phyloP scores from a whole-genome alignment of 1,140 invertebrate genomes.

The Heterodera schachtii region DNA sequence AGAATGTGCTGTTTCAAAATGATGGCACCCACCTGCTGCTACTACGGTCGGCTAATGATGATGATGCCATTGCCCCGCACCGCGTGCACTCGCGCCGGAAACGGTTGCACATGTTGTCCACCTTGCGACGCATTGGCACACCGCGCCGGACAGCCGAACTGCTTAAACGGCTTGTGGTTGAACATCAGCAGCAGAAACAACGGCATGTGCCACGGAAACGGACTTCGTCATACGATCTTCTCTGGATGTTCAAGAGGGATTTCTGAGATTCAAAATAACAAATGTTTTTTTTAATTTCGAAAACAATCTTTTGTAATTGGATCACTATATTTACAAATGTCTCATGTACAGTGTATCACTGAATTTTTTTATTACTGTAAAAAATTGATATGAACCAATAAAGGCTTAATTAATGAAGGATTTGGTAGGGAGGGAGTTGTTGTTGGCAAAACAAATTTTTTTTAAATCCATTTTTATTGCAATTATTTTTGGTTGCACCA shows the following conservation, averaged over 20 bases:
- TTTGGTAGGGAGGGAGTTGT: too few relatives aligned
- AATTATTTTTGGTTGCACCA: too few relatives aligned
- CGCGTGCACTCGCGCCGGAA: constrained; percentile 15
- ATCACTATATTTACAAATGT: neutral
- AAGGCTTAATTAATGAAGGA: too few relatives aligned
- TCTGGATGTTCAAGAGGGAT: neutral
- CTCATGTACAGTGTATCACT: neutral
- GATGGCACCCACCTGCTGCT: neutral
- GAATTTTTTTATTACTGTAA: neutral
- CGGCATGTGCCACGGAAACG: neutral
- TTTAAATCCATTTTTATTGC: too few relatives aligned
- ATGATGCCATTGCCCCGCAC: neutral
- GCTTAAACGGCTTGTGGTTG: neutral
- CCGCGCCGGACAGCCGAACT: neutral
- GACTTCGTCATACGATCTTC: neutral
- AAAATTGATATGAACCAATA: too few relatives aligned
- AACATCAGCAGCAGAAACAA: neutral
- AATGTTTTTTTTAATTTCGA: neutral
- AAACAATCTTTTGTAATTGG: too few relatives aligned
- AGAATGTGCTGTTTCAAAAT: neutral
- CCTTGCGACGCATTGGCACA: constrained; percentile 16
- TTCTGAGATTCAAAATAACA: neutral
- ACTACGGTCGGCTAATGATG: too few relatives aligned
- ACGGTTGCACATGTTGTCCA: constrained; percentile 13
- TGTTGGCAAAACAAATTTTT: too few relatives aligned